Conservation (phyloP, 2,888 invertebrate species). For the Noctuana brunneofusca region DNA sequence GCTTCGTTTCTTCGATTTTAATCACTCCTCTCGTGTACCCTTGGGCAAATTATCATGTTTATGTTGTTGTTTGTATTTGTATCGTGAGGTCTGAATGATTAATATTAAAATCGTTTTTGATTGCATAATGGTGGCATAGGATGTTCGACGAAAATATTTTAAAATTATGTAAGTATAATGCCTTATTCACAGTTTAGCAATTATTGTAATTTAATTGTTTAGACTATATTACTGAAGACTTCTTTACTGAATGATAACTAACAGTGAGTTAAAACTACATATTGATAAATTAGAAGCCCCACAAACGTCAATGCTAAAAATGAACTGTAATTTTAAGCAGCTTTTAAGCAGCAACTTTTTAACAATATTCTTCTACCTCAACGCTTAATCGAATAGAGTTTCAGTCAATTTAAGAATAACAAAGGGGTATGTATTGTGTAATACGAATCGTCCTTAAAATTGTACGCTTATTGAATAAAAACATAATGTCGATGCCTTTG, state of each 20-base stretch:
- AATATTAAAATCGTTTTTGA: conserved; percentile 67
- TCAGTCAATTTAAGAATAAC: conserved; percentile 68
- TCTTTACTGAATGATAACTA: background rate
- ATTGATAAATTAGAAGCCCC: background rate
- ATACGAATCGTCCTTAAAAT: conserved; percentile 59
- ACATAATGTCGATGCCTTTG: conserved; percentile 60
- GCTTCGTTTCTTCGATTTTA: conserved; percentile 53
- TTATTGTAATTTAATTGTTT: background rate
- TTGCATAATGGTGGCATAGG: conserved; percentile 57
- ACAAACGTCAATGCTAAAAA: background rate
- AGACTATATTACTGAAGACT: background rate
- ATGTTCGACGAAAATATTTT: conserved; percentile 48
- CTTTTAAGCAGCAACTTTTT: conserved; percentile 16
- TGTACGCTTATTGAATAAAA: conserved; percentile 68
- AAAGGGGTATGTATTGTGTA: conserved; percentile 55
- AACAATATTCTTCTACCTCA: conserved; percentile 20
- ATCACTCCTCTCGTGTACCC: conserved; percentile 55
- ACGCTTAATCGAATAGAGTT: conserved; percentile 50
- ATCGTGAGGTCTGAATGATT: conserved; percentile 61
- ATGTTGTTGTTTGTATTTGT: conserved; percentile 65
- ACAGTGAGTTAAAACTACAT: background rate
- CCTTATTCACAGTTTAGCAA: background rate
- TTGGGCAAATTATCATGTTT: conserved; percentile 59
- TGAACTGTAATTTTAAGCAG: conserved; percentile 1
- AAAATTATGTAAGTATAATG: conserved; percentile 29